Evolutionary conservation across 1,140 invertebrate species (phyloP).

Genomic region (Holcopasites calliopsidis): DNA sequence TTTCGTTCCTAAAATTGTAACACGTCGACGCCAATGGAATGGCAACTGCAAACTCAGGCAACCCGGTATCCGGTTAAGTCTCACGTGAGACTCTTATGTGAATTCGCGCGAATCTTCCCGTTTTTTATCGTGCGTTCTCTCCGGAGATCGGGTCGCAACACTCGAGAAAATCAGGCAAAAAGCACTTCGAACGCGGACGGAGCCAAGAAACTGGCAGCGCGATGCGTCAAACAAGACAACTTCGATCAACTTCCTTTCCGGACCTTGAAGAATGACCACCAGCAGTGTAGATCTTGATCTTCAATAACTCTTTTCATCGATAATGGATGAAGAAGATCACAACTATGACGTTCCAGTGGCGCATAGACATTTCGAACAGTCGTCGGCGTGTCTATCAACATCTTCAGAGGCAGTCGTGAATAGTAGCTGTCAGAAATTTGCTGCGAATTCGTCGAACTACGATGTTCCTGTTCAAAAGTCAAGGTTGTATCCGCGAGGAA

Average conservation of each 20-base stretch:
- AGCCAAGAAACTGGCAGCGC: neutral
- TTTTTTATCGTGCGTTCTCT: constrained; percentile 64
- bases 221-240: neutral
- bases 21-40: constrained; percentile 62
- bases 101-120: constrained; percentile 69
- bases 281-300: no score
- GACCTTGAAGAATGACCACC: neutral
- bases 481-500: constrained; percentile 27
- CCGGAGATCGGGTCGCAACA: constrained; percentile 9
- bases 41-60: constrained; percentile 64
- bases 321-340: neutral
- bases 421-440: constrained; percentile 11
- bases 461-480: constrained; percentile 31
- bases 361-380: neutral
- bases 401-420: no score
- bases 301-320: no score
- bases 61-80: constrained; percentile 69
- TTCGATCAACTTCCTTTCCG: neutral
- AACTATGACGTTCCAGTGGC: neutral
- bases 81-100: constrained; percentile 67
- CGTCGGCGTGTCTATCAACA: no score
- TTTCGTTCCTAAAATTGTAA: neutral
- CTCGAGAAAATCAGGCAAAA: constrained; percentile 42
- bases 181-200: neutral
- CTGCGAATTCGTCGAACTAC: neutral